Evolutionary conservation across 2,888 invertebrate genomes (phyloP), one percentile per base, ranked within the genome.

Genomic region (Achlya flavicornis): DNA sequence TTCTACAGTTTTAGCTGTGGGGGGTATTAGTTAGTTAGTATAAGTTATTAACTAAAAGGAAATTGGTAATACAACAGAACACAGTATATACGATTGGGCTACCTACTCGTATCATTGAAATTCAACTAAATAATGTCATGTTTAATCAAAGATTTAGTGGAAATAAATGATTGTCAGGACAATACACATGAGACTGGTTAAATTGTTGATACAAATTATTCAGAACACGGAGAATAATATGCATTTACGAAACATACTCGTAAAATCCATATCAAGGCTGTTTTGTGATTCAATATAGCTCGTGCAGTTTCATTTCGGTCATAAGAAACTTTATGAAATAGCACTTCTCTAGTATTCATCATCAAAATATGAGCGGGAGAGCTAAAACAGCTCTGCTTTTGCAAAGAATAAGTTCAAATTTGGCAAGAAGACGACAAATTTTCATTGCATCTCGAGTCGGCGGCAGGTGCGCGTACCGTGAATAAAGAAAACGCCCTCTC

Each of bases 391-490:
- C 78, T 68, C 70, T 73, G 75, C 79, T 77, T 83, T 78, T 78
- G 79, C 79, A 77, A 80, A 83, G 84, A 86, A 87, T 86, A 86
- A 84, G 83, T 86, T 84, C 79, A 87, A 87, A 88, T 90, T 90
- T 87, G 87, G 85, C 84, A 83, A 85, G 85, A 80, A 81, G 84
- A 85, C 86, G 87, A 88, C 87, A 88, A 86, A 89, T 91, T 90
- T 86, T 89, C 88, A 87, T 89, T 85, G 88, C 87, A 85, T 78
- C 79, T 76, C 72, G 72, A 77, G 76, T 73, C 72, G 74, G 76
- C 78, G 81, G 77, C 90, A 90, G 89, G 89, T 89, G 90, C 80
- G 80, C 86, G 71, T 68, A 78, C 78, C 80, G 83, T 84, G 86
- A 87, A 88, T 89, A 88, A 87, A 83, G 87, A 84, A 85, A 84